These are phyloP conservation scores for Drosophila oshimai DNA, from an alignment of 1,140 invertebrate species.

Conservation along the genomic window DNA sequence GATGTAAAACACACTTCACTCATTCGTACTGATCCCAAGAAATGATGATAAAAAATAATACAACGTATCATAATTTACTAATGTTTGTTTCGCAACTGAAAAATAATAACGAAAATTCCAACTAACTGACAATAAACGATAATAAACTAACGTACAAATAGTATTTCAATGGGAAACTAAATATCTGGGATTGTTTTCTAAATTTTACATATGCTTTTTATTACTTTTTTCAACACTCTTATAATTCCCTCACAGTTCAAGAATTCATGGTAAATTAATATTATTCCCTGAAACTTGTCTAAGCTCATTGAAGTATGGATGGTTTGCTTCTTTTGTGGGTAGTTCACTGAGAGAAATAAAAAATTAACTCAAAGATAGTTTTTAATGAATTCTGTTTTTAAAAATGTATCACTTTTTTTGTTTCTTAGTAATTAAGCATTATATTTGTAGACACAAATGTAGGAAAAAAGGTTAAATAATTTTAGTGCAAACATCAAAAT, in stretches of 20 bases:
- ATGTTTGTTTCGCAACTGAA: conserved; percentile 29
- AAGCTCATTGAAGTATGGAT: conserved; percentile 20
- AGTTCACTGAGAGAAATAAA: not conserved
- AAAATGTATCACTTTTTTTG: too few relatives aligned
- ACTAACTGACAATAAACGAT: conserved; percentile 38
- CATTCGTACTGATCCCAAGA: conserved; percentile 14
- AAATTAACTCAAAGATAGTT: too few relatives aligned
- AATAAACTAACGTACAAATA: not conserved
- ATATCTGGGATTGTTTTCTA: not conserved
- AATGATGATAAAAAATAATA: not conserved
- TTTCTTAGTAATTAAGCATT: too few relatives aligned
- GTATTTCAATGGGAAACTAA: not conserved
- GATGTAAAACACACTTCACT: conserved; percentile 10
- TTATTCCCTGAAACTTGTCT: not conserved
- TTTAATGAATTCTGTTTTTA: not conserved
- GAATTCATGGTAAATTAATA: not conserved
- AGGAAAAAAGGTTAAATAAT: too few relatives aligned
- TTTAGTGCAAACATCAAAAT: too few relatives aligned
- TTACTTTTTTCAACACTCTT: not conserved
- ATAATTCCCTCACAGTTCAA: not conserved
- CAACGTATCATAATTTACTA: conserved; percentile 10
- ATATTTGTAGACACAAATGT: too few relatives aligned
- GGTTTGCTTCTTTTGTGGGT: not conserved
- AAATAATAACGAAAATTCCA: conserved; percentile 12
- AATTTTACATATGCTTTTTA: not conserved